phyloP scores from a whole-genome alignment of 2,797 vertebrate genomes.

The Myotis pilosus region DNA sequence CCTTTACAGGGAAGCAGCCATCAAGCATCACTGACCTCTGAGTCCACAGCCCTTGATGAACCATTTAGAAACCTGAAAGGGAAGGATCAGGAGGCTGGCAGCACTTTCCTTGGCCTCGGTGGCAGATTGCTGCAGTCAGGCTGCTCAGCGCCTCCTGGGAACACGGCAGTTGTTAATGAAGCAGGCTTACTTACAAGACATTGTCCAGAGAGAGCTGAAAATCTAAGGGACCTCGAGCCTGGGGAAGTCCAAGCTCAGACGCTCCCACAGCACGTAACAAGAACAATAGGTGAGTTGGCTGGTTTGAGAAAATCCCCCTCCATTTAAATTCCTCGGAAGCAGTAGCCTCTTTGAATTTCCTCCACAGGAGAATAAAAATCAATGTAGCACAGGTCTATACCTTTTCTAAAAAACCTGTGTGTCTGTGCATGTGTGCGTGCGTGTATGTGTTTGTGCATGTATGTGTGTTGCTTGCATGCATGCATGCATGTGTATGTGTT shows the following conservation, averaged over 20 bases:
- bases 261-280: constrained; percentile 48
- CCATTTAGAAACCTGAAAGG: constrained; percentile 60
- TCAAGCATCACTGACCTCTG: constrained; percentile 48
- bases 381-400: background rate
- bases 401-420: background rate
- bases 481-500: background rate
- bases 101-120: constrained; percentile 76
- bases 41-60: constrained; percentile 68
- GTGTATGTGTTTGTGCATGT: background rate
- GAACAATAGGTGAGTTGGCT: constrained; percentile 76
- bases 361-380: background rate
- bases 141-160: constrained; percentile 57
- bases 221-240: constrained; percentile 55
- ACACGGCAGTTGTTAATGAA: constrained; percentile 54
- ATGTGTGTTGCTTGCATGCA: background rate
- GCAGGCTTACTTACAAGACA: constrained; percentile 43
- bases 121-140: constrained; percentile 69
- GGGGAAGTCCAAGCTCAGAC: constrained; percentile 52
- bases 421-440: background rate
- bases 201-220: constrained; percentile 55
- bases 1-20: constrained; percentile 75
- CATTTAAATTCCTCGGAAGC: background rate
- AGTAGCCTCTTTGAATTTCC: background rate
- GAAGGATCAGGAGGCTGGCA: constrained; percentile 43
- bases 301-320: constrained; percentile 11